Conservation (phyloP, 2,888 invertebrate species). For the Crioceris asparagi region DNA sequence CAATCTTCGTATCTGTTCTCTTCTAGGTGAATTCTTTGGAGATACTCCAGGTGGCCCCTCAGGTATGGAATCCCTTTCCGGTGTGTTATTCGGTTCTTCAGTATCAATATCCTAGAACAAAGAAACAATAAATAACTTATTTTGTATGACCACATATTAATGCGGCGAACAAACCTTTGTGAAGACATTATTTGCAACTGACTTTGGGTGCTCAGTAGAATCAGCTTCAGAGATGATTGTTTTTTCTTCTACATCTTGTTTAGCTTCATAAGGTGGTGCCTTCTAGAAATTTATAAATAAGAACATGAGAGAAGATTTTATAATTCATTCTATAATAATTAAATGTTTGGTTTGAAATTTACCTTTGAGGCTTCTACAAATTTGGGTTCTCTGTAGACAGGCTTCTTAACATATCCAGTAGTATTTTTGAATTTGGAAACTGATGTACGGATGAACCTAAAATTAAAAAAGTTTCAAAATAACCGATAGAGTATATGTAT, state of each 20-base stretch:
- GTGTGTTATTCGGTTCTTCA: too few relatives aligned
- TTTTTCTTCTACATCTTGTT: conserved; percentile 27
- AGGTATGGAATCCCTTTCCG: conserved; percentile 16
- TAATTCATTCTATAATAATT: not conserved
- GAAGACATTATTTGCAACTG: too few relatives aligned
- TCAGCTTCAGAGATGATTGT: conserved; percentile 38
- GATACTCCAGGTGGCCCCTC: conserved; percentile 36
- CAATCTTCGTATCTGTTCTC: conserved; percentile 11
- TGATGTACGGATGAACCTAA: conserved; percentile 73
- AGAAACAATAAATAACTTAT: not conserved
- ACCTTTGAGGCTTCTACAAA: conserved; percentile 13
- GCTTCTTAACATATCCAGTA: conserved; percentile 69
- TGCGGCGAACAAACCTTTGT: not conserved
- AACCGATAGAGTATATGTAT: too few relatives aligned
- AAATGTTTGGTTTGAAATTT: conserved; percentile 1
- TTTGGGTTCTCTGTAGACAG: conserved; percentile 22
- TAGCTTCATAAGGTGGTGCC: conserved; percentile 17
- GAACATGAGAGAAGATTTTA: not conserved
- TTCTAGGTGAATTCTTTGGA: conserved; percentile 28
- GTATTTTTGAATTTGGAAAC: conserved; percentile 86
- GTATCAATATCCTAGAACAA: conserved; percentile 10
- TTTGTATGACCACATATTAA: too few relatives aligned
- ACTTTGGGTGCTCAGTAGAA: conserved; percentile 35
- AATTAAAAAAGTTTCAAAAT: conserved; percentile 9
- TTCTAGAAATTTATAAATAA: conserved; percentile 7